Conservation (phyloP, 2,888 invertebrate species). For the Galeruca laticollis region DNA sequence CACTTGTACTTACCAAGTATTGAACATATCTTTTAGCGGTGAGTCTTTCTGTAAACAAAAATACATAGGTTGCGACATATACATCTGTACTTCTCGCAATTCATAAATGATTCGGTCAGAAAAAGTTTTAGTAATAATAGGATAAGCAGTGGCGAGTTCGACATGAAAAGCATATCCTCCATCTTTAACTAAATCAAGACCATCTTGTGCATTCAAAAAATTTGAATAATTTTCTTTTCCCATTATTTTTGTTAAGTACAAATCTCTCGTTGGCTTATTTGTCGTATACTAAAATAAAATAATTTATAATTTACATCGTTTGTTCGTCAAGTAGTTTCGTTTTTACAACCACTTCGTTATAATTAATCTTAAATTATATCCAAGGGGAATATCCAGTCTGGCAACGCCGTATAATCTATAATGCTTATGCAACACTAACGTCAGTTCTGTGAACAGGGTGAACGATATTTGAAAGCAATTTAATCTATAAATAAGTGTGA, state of each 20-base stretch:
- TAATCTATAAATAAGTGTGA: no score
- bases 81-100: constrained; percentile 59
- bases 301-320: constrained; percentile 1
- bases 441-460: no score
- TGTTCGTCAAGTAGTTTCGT: no score
- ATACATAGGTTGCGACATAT: constrained; percentile 54
- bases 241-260: constrained; percentile 73
- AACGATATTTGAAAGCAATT: no score
- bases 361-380: no score
- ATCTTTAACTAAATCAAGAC: constrained; percentile 54
- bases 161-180: constrained; percentile 63
- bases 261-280: constrained; percentile 71
- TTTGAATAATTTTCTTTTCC: constrained; percentile 48
- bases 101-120: constrained; percentile 59
- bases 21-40: constrained; percentile 60
- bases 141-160: constrained; percentile 61
- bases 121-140: constrained; percentile 59
- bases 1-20: constrained; percentile 55
- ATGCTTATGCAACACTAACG: no score
- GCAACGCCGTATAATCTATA: no score
- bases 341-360: no score
- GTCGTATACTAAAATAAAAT: constrained; percentile 50
- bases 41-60: constrained; percentile 59
- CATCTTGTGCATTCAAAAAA: constrained; percentile 54
- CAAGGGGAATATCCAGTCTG: no score